These are phyloP conservation scores for Diadumene lineata DNA, from an alignment of 92 coral and sea anemone species.

Conservation along the genomic window DNA sequence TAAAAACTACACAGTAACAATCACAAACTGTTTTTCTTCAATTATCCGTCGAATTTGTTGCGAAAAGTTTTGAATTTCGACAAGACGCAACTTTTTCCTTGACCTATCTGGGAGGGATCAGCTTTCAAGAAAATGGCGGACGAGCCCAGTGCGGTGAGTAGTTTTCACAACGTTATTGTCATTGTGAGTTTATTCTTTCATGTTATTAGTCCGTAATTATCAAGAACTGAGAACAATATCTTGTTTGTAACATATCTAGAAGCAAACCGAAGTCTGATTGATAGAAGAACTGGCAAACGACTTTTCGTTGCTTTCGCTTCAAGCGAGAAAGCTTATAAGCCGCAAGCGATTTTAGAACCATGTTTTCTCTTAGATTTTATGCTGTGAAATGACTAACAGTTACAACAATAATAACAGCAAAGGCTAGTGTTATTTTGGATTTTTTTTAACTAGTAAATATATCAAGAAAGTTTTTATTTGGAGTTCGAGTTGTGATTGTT, in stretches of 20 bases:
- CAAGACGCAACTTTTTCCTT: not conserved
- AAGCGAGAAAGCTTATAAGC: too few relatives aligned
- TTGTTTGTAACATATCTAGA: not conserved
- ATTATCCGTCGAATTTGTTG: not conserved
- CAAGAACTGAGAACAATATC: not conserved
- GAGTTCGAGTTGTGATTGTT: too few relatives aligned
- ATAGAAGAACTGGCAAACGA: not conserved
- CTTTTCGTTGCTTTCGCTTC: not conserved
- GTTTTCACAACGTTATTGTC: constrained; percentile 3
- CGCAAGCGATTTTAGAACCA: too few relatives aligned
- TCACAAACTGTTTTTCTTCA: constrained; percentile 8
- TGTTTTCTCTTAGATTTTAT: too few relatives aligned
- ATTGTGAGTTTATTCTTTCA: not conserved
- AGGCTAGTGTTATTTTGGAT: too few relatives aligned
- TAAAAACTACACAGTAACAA: not conserved
- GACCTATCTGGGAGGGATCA: constrained; percentile 63
- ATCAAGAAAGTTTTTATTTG: too few relatives aligned
- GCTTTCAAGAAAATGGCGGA: constrained; percentile 61
- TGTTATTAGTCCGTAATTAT: not conserved
- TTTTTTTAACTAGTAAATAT: too few relatives aligned
- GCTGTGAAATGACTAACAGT: too few relatives aligned
- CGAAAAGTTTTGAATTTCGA: not conserved
- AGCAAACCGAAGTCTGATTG: not conserved
- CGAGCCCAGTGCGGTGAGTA: constrained; percentile 30
- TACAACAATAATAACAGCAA: too few relatives aligned